A percentile compares a stretch with the other conserved stretches of the same genome.
These are phyloP conservation scores for Donacobius atricapilla DNA, from an alignment of 2,113 vertebrate species.

Conservation along the genomic window DNA sequence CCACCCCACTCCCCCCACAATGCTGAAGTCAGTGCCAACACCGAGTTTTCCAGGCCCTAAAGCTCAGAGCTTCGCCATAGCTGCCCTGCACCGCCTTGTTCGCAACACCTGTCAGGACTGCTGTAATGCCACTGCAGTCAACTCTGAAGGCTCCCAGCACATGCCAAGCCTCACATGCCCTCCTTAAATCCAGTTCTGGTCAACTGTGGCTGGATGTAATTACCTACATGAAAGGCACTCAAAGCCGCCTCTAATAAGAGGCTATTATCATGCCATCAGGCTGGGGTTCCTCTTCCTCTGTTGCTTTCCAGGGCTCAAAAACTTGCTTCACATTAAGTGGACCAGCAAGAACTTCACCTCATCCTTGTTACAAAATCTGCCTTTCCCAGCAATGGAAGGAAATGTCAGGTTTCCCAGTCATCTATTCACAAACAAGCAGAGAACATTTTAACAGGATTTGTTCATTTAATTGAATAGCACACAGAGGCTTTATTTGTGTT, in stretches of 20 bases:
- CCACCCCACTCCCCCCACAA: fast-evolving
- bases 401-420: not conserved
- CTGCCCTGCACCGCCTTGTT: not conserved
- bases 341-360: not conserved
- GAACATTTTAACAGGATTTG: not conserved
- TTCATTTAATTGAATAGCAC: not conserved
- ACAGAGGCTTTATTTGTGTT: not conserved
- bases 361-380: not conserved
- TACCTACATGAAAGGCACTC: not conserved
- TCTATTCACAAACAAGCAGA: not conserved
- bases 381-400: not conserved
- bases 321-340: not conserved
- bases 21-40: not conserved
- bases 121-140: not conserved
- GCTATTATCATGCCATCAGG: not conserved
- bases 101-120: not conserved
- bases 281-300: not conserved
- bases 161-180: not conserved
- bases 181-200: not conserved
- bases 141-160: fast-evolving
- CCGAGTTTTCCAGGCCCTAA: not conserved
- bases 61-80: not conserved
- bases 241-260: not conserved
- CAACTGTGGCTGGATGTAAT: not conserved
- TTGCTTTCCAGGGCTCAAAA: not conserved